phyloP scores from a whole-genome alignment of 2,113 vertebrate genomes.

The Trogon surrucura region DNA sequence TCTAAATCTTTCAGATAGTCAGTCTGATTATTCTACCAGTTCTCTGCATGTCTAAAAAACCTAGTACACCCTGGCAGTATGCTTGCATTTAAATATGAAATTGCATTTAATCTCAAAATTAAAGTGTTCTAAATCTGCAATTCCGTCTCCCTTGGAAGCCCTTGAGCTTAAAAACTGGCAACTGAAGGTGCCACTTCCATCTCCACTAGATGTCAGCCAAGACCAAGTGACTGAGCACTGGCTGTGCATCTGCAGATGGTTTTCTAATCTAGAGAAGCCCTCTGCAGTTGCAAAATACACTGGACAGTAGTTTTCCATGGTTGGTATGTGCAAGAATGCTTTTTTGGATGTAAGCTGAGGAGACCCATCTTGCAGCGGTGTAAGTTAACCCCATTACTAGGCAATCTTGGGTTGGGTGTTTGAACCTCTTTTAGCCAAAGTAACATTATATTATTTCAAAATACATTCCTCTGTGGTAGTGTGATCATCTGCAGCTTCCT shows the following conservation, averaged over 20 bases:
- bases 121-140: rapidly evolving
- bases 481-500: background rate
- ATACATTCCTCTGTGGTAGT: background rate
- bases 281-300: background rate
- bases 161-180: background rate
- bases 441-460: background rate
- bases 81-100: background rate
- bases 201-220: constrained; percentile 71
- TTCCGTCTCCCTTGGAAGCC: background rate
- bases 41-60: background rate
- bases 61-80: background rate
- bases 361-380: background rate
- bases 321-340: background rate
- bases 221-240: background rate
- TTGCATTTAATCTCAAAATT: background rate
- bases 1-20: background rate
- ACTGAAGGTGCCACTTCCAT: background rate
- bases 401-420: background rate
- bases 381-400: background rate
- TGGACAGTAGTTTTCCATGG: background rate
- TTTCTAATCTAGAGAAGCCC: background rate
- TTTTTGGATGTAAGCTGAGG: background rate
- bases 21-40: background rate
- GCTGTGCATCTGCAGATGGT: background rate
- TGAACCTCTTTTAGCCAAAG: background rate